Conservation (phyloP, 1,140 invertebrate species). For the Cotesia chilonis region DNA sequence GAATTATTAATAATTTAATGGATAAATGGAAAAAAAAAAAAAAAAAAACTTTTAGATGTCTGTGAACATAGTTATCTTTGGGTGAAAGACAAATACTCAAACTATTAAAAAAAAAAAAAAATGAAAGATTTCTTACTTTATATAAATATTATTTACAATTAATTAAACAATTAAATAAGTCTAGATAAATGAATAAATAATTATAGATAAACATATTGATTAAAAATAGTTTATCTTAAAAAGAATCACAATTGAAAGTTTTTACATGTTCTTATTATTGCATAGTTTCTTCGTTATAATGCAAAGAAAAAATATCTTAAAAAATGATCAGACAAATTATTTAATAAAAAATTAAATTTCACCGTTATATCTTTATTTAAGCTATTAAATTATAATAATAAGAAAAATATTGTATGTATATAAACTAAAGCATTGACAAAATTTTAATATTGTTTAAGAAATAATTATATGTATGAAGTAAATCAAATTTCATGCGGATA, state of each 20-base stretch:
- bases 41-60: conserved; percentile 36
- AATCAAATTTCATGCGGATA: conserved; percentile 43
- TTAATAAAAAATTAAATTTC: conserved; percentile 44
- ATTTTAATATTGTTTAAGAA: conserved; percentile 51
- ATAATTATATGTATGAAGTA: conserved; percentile 52
- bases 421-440: conserved; percentile 37
- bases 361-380: conserved; percentile 51
- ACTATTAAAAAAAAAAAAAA: conserved; percentile 40
- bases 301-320: conserved; percentile 43
- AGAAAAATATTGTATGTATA: conserved; percentile 58
- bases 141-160: conserved; percentile 52
- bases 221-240: conserved; percentile 42
- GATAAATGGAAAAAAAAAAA: not conserved
- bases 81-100: conserved; percentile 57
- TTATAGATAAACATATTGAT: conserved; percentile 42
- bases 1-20: too few relatives aligned
- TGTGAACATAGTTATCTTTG: conserved; percentile 39
- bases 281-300: conserved; percentile 49
- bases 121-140: conserved; percentile 61
- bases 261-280: conserved; percentile 61
- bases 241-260: conserved; percentile 58
- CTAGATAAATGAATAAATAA: conserved; percentile 43
- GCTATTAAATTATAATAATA: conserved; percentile 51
- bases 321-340: conserved; percentile 38
- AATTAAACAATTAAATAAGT: conserved; percentile 47